Evolutionary conservation across 2,888 invertebrate genomes (phyloP).

Genomic region (Philhelius pedissequus): DNA sequence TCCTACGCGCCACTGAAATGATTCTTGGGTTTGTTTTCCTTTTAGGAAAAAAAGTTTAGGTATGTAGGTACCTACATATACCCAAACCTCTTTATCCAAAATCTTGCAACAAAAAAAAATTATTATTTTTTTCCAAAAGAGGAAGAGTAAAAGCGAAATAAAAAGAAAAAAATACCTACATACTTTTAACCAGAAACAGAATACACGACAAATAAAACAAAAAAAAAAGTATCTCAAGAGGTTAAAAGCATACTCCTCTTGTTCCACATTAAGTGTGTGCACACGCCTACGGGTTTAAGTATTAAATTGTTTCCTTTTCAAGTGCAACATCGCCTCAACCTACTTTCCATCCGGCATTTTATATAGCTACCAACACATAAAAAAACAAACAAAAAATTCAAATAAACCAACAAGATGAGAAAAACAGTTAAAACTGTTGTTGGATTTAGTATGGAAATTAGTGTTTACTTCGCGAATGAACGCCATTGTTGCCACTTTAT

Average conservation of each 20-base stretch:
- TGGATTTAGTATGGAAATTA: not conserved
- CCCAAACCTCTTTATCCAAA: not conserved
- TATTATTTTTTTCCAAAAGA: not conserved
- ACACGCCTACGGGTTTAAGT: slow-evolving; percentile 68
- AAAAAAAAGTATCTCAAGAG: slow-evolving; percentile 65
- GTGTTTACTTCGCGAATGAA: not conserved
- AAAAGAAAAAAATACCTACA: not conserved
- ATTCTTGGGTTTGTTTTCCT: slow-evolving; percentile 5
- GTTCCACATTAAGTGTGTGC: slow-evolving; percentile 59
- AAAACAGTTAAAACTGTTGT: not conserved
- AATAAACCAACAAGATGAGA: slow-evolving; percentile 6
- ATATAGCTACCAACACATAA: not conserved
- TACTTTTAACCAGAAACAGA: slow-evolving; percentile 33
- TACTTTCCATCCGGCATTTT: slow-evolving; percentile 45
- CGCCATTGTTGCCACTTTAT: not conserved
- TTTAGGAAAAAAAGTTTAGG: not conserved
- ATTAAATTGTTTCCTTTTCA: slow-evolving; percentile 68
- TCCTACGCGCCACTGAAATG: not conserved
- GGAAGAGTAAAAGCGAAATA: slow-evolving; percentile 11
- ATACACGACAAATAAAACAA: slow-evolving; percentile 10
- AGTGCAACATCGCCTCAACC: slow-evolving; percentile 68
- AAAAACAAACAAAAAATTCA: not conserved
- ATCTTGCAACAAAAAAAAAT: slow-evolving; percentile 7
- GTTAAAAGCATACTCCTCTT: slow-evolving; percentile 64
- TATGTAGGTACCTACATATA: not conserved